Percentiles rank a stretch among this genome's conserved stretches.
Evolutionary conservation across 1,140 invertebrate genomes (phyloP).

Genomic region (Pemphigus obesinymphae): DNA sequence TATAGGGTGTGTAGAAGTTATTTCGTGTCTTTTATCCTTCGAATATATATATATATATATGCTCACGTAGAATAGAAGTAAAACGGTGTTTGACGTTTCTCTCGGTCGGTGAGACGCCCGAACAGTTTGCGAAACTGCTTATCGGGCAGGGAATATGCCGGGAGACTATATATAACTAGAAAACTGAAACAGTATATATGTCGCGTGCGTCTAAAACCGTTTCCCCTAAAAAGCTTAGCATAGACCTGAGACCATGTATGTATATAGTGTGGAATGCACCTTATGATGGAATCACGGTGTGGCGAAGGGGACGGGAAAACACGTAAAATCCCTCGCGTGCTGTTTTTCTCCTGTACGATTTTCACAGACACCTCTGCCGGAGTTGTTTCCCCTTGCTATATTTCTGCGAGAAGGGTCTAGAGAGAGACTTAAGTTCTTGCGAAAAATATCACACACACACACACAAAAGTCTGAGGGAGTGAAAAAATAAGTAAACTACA

Average conservation of each 20-base stretch:
- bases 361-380: background rate
- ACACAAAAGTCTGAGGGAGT: background rate
- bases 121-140: conserved; percentile 21
- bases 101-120: background rate
- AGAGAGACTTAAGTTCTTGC: background rate
- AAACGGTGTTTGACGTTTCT: conserved; percentile 21
- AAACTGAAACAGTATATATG: background rate
- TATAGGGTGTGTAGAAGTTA: background rate
- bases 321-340: conserved; percentile 37
- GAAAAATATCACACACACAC: background rate
- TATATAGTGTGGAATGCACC: background rate
- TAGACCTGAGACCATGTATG: no score
- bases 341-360: conserved; percentile 5
- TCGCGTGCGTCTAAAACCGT: conserved; percentile 8
- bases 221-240: conserved; percentile 34
- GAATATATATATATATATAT: background rate
- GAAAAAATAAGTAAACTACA: background rate
- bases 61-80: background rate
- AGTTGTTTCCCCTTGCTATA: background rate
- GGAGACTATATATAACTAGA: background rate
- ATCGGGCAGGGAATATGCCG: background rate
- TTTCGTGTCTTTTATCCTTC: no score
- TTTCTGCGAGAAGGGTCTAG: background rate
- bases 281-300: background rate
- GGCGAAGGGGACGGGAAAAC: background rate